Conservation (phyloP, 2,797 vertebrate species). For the Acipenser oxyrinchus region DNA sequence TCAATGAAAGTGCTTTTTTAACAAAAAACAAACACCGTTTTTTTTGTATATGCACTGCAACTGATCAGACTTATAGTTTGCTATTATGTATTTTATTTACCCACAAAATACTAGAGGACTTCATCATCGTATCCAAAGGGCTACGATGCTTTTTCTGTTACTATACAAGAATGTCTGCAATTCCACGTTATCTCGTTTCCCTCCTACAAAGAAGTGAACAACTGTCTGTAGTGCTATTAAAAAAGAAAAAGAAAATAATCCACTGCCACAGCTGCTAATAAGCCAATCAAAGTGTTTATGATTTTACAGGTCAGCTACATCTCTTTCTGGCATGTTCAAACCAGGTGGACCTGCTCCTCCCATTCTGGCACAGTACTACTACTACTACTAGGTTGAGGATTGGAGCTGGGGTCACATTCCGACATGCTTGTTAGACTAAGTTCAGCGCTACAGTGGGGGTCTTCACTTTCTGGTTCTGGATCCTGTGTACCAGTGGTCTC, state of each 20-base stretch:
- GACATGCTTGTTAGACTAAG: conserved; percentile 50
- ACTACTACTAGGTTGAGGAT: conserved; percentile 64
- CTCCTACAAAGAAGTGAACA: neutral
- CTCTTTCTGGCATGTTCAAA: conserved; percentile 52
- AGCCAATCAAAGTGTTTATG: conserved; percentile 31
- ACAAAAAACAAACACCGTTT: too few species aligned
- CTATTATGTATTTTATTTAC: neutral
- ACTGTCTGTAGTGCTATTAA: conserved; percentile 8
- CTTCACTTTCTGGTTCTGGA: conserved; percentile 41
- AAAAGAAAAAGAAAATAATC: neutral
- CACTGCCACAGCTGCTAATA: conserved; percentile 14
- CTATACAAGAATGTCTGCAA: neutral
- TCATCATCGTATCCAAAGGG: neutral
- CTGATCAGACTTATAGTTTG: neutral
- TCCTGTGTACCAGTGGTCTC: conserved; percentile 50
- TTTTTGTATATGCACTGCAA: neutral
- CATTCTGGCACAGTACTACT: conserved; percentile 78
- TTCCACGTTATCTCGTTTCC: neutral
- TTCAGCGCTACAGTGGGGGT: conserved; percentile 32
- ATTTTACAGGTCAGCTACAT: conserved; percentile 14
- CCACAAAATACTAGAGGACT: neutral
- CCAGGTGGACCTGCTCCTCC: conserved; percentile 87
- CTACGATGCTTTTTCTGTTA: neutral
- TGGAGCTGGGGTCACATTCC: conserved; percentile 63
- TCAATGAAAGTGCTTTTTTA: neutral